Conservation (phyloP, 2,888 invertebrate genomes). For the Microctonus brassicae region DNA sequence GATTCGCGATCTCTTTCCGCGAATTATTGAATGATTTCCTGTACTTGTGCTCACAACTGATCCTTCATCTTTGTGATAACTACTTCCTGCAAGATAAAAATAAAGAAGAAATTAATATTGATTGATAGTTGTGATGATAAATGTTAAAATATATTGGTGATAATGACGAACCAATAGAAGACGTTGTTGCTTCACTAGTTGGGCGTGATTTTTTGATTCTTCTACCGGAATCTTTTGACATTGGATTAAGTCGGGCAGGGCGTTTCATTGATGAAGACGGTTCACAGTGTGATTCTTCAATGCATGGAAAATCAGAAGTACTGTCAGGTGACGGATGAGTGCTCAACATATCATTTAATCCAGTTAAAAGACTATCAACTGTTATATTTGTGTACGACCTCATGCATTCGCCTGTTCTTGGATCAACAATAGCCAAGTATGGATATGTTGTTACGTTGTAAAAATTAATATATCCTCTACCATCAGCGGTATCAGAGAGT, state of each 20-base stretch:
- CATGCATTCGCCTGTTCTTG: constrained; percentile 76
- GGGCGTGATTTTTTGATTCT: constrained; percentile 42
- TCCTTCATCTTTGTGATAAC: constrained; percentile 40
- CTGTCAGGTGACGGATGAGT: constrained; percentile 65
- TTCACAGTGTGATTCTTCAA: constrained; percentile 35
- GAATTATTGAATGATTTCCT: constrained; percentile 52
- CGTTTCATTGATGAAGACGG: constrained; percentile 45
- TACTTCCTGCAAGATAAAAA: constrained; percentile 32
- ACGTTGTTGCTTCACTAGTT: constrained; percentile 21
- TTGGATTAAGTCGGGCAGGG: constrained; percentile 36
- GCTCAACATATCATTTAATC: constrained; percentile 65
- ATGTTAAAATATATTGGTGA: neutral
- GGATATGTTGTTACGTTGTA: constrained; percentile 76
- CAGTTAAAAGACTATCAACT: constrained; percentile 63
- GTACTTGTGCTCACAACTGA: constrained; percentile 49
- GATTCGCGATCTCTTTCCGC: constrained; percentile 62
- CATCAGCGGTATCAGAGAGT: constrained; percentile 72
- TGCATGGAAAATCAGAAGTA: constrained; percentile 23
- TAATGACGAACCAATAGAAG: constrained; percentile 15
- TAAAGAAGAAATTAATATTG: neutral
- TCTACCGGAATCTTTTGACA: constrained; percentile 36
- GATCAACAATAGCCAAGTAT: constrained; percentile 78
- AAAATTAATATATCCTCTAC: constrained; percentile 76
- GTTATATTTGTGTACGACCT: constrained; percentile 63
- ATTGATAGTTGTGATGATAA: neutral